Percentiles rank a stretch among this genome's conserved stretches.
Evolutionary conservation across 2,888 invertebrate species (phyloP).

Genomic region (Linnaemya tessellans): DNA sequence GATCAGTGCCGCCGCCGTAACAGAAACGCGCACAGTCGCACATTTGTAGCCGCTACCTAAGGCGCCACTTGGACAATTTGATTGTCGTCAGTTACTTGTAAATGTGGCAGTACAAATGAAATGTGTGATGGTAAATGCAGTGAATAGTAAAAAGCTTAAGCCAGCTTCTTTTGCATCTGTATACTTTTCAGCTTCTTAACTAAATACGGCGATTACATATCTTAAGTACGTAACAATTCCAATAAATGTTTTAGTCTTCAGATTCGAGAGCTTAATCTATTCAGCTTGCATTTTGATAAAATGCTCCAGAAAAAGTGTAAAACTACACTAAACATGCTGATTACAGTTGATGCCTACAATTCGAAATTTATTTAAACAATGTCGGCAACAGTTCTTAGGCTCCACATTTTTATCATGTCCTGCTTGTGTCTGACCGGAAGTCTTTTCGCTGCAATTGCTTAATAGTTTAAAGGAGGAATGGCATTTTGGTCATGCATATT

Average conservation of each 20-base stretch:
- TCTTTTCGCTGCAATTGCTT: constrained; percentile 2
- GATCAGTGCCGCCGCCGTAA: constrained; percentile 71
- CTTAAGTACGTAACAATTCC: background rate
- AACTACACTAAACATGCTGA: constrained; percentile 62
- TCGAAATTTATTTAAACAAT: constrained; percentile 35
- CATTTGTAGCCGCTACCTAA: constrained; percentile 71
- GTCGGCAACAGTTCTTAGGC: constrained; percentile 8
- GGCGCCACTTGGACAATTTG: constrained; percentile 72
- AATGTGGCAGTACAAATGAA: constrained; percentile 73
- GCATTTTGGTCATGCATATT: background rate
- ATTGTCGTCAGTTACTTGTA: constrained; percentile 72
- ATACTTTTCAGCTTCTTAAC: background rate
- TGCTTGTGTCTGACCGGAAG: constrained; percentile 15
- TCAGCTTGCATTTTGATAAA: constrained; percentile 52
- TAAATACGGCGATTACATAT: background rate
- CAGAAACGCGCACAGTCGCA: constrained; percentile 71
- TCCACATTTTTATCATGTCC: background rate
- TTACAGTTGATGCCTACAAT: constrained; percentile 26
- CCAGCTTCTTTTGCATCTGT: constrained; percentile 52
- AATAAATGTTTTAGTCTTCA: constrained; percentile 8
- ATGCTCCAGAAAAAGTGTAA: constrained; percentile 55
- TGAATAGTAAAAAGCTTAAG: constrained; percentile 45
- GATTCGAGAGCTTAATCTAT: constrained; percentile 40
- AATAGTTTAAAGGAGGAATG: background rate
- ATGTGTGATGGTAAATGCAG: constrained; percentile 58